Evolutionary conservation across 2,113 vertebrate genomes (phyloP), one percentile per base, ranked within the genome.

Genomic region (Neomonachus schauinslandi): DNA sequence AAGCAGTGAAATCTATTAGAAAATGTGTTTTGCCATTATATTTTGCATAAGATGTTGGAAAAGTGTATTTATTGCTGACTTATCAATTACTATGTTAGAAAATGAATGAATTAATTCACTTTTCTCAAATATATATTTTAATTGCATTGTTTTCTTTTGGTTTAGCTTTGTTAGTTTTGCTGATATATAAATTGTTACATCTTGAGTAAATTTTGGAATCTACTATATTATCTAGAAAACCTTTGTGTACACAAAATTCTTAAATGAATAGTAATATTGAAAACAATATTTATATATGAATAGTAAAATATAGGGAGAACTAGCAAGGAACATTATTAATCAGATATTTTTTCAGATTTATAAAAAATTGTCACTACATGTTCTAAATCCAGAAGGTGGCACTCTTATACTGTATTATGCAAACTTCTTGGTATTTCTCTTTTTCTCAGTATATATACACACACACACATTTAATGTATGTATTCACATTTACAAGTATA

Each of bases 311-410:
- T 14, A 86, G 91, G 46, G 77, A 96, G 98, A 98, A 77, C 1
- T 97, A 89, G 42, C 80, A 98, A 97, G 67, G 88, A 82, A 96
- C 9, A 97, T 69, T 21, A 93, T 91, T 97, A 95, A 94, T 96
- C 59, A 98, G 96, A 82, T 76, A 80, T 13, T 92, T 98, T 49
- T 76, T 94, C 4, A 96, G 88, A 1, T 96, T 92, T 33, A 63
- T 81, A 36, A 87, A 82, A 86, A 46, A 0, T 15, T 33, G 28
- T 77, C 33, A 39, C 65, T 84, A 67, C 51, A 31, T 94, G 13
- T 55, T 61, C 1, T 85, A 63, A 79, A 96, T 97, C 99, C 99
- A 99, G 98, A 83, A 99, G 99, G 97, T 99, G 99, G 99, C 99
- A 98, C 31, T 98, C 88, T 98, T 90, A 97, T 31, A 98, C 98